Base-by-base conservation (phyloP, 2,113 vertebrate species). In the Probosciger aterrimus region DNA sequence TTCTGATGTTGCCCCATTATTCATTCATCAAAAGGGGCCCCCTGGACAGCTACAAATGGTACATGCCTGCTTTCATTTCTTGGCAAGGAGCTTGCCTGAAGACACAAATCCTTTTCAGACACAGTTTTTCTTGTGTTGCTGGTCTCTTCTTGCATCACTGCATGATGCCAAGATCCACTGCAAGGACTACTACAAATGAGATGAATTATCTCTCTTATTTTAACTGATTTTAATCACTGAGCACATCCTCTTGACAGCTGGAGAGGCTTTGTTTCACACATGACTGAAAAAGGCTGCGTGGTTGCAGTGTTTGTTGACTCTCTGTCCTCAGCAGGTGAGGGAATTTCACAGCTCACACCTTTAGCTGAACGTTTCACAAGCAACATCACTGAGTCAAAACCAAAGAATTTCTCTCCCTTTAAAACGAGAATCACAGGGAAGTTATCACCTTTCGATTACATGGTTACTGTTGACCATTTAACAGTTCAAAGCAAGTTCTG, bases 381-480 rank as follows among this genome's bases (percentile, higher is more conserved):
- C 55, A 92, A 31, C 43, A 76, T 49, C 47, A 39, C 46, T 64
- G 79, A 88, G 35, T 52, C 82, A 37, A 87, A 93, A 57, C 12
- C 33, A 84, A 62, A 75, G 31, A 27, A 57, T 81, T 93, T 64
- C 4, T 88, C 55, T 90, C 23, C 41, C 37, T 82, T 93, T 84
- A 47, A 64, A 91, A 47, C 12, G 74, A 81, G 30, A 75, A 86
- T 44, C 14, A 49, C 11, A 10, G 55, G 22, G 24, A 78, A 82
- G 25, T 64, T 79, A 69, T 15, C 4, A 5, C 59, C n/a, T 84
- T 95, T 88, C 70, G 44, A 28, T 85, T 92, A 28, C n/a, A 18
- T 35, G 50, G 31, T 68, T 95, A 90, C 82, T 84, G 50, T 87
- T 96, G 87, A 93, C n/a, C 57, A 62, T 86, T 91, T 95, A 90